phyloP scores from a whole-genome alignment of 2,888 invertebrate genomes.

The Caradrina clavipalpis region DNA sequence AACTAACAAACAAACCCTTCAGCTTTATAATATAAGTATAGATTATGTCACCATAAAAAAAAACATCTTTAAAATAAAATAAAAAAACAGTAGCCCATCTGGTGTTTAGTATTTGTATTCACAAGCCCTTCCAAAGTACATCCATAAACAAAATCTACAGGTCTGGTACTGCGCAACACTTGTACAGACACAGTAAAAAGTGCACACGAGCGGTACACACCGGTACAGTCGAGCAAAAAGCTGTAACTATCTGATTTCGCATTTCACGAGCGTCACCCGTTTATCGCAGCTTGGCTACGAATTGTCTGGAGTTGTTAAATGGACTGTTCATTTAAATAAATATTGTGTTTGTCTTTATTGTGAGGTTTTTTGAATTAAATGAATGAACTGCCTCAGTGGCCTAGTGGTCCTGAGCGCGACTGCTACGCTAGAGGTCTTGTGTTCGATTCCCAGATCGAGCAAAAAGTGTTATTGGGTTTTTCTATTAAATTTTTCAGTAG shows the following conservation, averaged over 20 bases:
- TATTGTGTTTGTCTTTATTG: neutral
- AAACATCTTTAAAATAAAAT: too few species aligned
- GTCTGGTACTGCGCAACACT: slow-evolving; percentile 55
- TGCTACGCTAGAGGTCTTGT: too few species aligned
- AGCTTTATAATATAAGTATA: too few species aligned
- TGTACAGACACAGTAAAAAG: slow-evolving; percentile 66
- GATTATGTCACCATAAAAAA: too few species aligned
- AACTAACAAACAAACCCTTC: too few species aligned
- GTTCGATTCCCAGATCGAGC: too few species aligned
- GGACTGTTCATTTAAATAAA: slow-evolving; percentile 10
- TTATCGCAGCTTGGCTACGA: slow-evolving; percentile 62
- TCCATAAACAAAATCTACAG: slow-evolving; percentile 51
- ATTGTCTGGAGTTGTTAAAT: slow-evolving; percentile 64
- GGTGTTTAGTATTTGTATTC: neutral
- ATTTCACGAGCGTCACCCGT: slow-evolving; percentile 78
- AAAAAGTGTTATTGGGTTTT: too few species aligned
- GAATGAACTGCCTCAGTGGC: too few species aligned
- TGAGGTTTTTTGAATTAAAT: too few species aligned
- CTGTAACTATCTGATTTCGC: slow-evolving; percentile 79
- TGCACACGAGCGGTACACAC: slow-evolving; percentile 59
- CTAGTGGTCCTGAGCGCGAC: too few species aligned
- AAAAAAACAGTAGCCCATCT: too few species aligned
- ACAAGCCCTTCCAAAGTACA: slow-evolving; percentile 40
- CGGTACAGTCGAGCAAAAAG: slow-evolving; percentile 74
- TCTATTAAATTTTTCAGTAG: too few species aligned